A percentile compares a stretch with the other conserved stretches of the same genome.
Evolutionary conservation across 2,888 invertebrate species (phyloP).

Genomic region (Synergus itoensis): DNA sequence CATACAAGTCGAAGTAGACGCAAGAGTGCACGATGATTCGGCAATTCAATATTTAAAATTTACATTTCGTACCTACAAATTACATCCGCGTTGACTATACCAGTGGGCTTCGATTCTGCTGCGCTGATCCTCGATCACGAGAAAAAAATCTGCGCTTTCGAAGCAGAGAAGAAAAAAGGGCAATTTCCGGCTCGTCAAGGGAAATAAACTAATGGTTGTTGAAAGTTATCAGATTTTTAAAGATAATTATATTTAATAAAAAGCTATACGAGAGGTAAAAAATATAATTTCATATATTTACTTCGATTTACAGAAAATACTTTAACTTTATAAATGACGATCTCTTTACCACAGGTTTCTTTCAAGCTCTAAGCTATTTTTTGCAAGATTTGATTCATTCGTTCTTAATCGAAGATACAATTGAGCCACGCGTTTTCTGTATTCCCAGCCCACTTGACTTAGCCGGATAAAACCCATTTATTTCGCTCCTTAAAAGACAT

Average conservation of each 20-base stretch:
- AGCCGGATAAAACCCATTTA: conserved; percentile 12
- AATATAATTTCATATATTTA: background rate
- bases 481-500: conserved; percentile 27
- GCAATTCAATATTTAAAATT: conserved; percentile 34
- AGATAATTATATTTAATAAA: background rate
- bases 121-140: conserved; percentile 24
- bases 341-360: background rate
- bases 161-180: conserved; percentile 10
- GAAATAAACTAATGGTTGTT: background rate
- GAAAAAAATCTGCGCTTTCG: background rate
- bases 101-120: background rate
- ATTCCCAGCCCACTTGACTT: conserved; percentile 8
- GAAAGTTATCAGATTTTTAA: background rate
- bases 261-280: background rate
- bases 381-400: conserved; percentile 1
- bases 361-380: background rate
- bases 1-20: conserved; percentile 15
- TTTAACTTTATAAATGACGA: background rate
- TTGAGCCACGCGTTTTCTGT: background rate
- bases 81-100: conserved; percentile 10
- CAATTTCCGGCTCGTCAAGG: conserved; percentile 8
- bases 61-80: conserved; percentile 26
- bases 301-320: background rate
- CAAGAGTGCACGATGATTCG: background rate
- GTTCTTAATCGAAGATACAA: background rate